These are phyloP conservation scores for Galerucella nymphaeae DNA, from an alignment of 2,888 invertebrate species.

Conservation along the genomic window DNA sequence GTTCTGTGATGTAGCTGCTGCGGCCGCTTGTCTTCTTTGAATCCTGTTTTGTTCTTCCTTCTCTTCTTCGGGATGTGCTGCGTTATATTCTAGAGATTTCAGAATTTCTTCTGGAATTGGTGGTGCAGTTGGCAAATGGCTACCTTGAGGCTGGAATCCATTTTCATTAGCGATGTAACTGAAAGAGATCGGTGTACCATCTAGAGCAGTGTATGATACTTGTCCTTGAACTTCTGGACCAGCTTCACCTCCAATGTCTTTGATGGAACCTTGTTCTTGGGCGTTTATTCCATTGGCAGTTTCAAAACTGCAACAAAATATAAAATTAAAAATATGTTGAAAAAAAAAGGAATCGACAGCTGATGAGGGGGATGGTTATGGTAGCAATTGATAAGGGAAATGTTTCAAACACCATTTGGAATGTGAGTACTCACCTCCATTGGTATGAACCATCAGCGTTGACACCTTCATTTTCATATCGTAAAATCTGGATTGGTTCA, in stretches of 20 bases:
- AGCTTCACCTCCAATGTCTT: conserved; percentile 60
- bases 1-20: background rate
- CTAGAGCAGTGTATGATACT: conserved; percentile 76
- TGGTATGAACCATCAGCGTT: conserved; percentile 74
- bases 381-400: too few relatives aligned
- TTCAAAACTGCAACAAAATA: conserved; percentile 68
- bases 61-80: conserved; percentile 64
- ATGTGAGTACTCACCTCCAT: conserved; percentile 63
- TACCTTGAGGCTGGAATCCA: conserved; percentile 77
- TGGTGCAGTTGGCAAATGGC: conserved; percentile 82
- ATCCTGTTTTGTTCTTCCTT: conserved; percentile 50
- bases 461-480: conserved; percentile 72
- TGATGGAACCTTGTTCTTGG: conserved; percentile 70
- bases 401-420: too few relatives aligned
- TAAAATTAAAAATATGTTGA: too few relatives aligned
- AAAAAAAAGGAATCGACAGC: too few relatives aligned
- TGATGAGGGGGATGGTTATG: too few relatives aligned
- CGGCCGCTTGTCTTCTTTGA: conserved; percentile 24
- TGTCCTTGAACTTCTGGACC: conserved; percentile 70
- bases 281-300: conserved; percentile 80
- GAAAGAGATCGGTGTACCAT: conserved; percentile 72
- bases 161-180: conserved; percentile 78
- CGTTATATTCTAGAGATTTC: conserved; percentile 73
- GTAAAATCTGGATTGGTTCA: conserved; percentile 71
- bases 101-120: conserved; percentile 82